phyloP scores from a whole-genome alignment of 2,113 vertebrate genomes.

The Eublepharis macularius region DNA sequence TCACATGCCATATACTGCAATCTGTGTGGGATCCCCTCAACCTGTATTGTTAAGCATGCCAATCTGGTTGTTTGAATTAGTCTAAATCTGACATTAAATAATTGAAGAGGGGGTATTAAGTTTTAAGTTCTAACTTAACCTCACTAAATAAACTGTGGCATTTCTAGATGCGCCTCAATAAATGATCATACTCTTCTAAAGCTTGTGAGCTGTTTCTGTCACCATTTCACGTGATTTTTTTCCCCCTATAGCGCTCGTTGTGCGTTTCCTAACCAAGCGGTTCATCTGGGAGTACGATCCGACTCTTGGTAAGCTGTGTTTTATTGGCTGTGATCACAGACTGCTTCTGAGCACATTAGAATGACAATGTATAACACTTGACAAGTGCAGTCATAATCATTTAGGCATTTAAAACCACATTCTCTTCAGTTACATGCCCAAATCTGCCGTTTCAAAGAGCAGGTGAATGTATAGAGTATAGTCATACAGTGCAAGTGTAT shows the following conservation, averaged over 20 bases:
- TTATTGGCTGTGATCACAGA: not conserved
- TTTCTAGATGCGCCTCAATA: not conserved
- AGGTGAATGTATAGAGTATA: too few species aligned
- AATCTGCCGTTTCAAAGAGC: too few species aligned
- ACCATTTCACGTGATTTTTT: constrained; percentile 27
- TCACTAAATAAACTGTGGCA: too few species aligned
- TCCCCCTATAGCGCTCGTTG: constrained; percentile 85
- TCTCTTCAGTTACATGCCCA: too few species aligned
- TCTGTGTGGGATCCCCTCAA: not conserved
- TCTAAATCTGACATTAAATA: not conserved
- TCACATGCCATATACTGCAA: not conserved
- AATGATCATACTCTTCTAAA: not conserved
- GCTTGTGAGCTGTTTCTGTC: not conserved
- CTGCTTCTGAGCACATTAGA: not conserved
- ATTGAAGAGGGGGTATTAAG: not conserved
- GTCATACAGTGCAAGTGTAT: too few species aligned
- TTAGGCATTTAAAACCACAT: too few species aligned
- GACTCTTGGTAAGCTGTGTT: constrained; percentile 85
- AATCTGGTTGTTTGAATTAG: not conserved
- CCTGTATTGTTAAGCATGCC: not conserved
- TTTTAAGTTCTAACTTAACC: not conserved
- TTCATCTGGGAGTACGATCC: constrained; percentile 99
- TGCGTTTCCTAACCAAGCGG: constrained; percentile 93
- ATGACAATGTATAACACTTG: not conserved
- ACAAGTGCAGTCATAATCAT: not conserved